A percentile compares a stretch with the other conserved stretches of the same genome.
Evolutionary conservation across 2,797 vertebrate species (phyloP).

Genomic region (Melopsittacus undulatus): DNA sequence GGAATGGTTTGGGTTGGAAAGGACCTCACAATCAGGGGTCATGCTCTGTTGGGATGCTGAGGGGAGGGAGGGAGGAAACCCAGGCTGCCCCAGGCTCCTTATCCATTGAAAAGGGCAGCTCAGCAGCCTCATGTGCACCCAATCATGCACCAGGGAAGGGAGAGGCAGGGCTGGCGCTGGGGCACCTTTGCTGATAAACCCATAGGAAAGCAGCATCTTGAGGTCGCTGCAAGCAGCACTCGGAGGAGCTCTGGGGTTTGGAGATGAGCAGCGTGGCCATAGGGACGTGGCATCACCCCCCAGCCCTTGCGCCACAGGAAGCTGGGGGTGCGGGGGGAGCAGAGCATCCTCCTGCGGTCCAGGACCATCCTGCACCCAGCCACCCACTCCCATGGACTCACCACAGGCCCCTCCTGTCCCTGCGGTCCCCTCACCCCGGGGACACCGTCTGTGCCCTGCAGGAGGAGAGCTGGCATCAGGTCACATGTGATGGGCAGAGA

Average conservation of each 20-base stretch:
- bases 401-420: conserved; percentile 85
- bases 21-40: background rate
- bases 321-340: fast-evolving
- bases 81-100: background rate
- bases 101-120: background rate
- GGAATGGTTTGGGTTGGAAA: background rate
- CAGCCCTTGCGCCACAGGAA: background rate
- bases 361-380: background rate
- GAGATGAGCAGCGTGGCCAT: background rate
- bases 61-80: background rate
- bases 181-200: background rate
- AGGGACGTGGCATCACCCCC: fast-evolving
- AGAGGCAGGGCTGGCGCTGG: background rate
- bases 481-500: fast-evolving
- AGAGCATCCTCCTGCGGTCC: background rate
- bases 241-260: background rate
- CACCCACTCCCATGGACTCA: conserved; percentile 57
- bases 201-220: fast-evolving
- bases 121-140: background rate
- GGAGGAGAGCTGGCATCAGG: background rate
- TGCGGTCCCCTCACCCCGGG: conserved; percentile 80
- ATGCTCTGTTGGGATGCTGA: background rate
- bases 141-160: fast-evolving
- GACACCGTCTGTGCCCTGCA: conserved; percentile 79
- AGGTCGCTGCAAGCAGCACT: background rate